A percentile compares a stretch with the other conserved stretches of the same genome.
phyloP scores from a whole-genome alignment of 2,113 vertebrate genomes.

The Pyxicephalus adspersus region DNA sequence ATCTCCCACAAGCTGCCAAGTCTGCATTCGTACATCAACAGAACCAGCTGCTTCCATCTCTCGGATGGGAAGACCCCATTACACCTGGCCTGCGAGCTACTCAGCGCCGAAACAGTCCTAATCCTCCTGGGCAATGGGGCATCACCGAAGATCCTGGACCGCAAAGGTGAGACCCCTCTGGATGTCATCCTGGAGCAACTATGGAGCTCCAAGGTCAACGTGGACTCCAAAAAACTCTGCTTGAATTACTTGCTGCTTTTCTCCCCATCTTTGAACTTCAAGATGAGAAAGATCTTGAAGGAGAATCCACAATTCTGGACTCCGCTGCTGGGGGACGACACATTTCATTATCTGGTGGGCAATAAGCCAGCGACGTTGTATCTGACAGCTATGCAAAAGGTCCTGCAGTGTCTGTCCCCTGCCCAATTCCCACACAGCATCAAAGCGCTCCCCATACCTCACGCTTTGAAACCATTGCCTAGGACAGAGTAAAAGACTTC shows the following conservation, averaged over 20 bases:
- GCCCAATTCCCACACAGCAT: constrained; percentile 79
- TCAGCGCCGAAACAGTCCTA: constrained; percentile 77
- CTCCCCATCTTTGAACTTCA: constrained; percentile 76
- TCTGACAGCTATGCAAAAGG: constrained; percentile 81
- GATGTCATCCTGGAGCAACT: constrained; percentile 82
- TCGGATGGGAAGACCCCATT: constrained; percentile 82
- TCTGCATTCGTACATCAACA: constrained; percentile 73
- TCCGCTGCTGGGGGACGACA: constrained; percentile 78
- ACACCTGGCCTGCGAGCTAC: constrained; percentile 84
- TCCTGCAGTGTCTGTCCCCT: constrained; percentile 78
- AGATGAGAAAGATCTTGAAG: constrained; percentile 72
- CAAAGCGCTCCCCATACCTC: constrained; percentile 82
- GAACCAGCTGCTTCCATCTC: constrained; percentile 73
- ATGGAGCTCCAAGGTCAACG: constrained; percentile 71
- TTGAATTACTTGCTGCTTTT: constrained; percentile 84
- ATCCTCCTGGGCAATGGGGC: constrained; percentile 83
- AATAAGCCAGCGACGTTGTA: constrained; percentile 77
- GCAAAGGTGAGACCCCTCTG: constrained; percentile 78
- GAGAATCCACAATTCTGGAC: constrained; percentile 77
- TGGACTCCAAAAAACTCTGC: constrained; percentile 74
- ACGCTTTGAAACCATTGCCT: constrained; percentile 74
- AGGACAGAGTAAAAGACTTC: constrained; percentile 19
- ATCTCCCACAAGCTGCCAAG: constrained; percentile 74
- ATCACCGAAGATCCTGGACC: constrained; percentile 77
- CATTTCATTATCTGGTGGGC: constrained; percentile 77